A percentile compares a stretch with the other conserved stretches of the same genome.
phyloP scores from a whole-genome alignment of 2,797 vertebrate species.

The Falco cherrug region DNA sequence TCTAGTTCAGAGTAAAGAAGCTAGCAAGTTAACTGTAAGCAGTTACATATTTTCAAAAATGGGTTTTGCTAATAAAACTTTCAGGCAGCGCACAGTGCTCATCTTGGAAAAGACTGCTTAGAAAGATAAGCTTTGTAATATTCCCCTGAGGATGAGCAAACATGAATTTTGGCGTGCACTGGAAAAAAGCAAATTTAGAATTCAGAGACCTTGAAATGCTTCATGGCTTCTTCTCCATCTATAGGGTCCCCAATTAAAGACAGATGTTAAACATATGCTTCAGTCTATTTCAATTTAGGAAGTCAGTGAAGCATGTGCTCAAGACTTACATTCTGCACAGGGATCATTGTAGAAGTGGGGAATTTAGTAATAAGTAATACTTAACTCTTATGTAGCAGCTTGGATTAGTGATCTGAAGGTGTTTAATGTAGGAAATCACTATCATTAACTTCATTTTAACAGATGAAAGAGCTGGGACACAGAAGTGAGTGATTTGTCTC shows the following conservation, averaged over 20 bases:
- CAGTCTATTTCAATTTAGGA: conserved; percentile 42
- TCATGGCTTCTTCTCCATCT: neutral
- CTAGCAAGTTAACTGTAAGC: neutral
- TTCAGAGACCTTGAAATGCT: neutral
- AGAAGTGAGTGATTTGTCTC: neutral
- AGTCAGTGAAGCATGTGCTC: conserved; percentile 1
- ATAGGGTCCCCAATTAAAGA: conserved; percentile 35
- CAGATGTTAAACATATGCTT: conserved; percentile 54
- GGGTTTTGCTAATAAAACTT: neutral
- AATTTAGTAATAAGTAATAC: conserved; percentile 35
- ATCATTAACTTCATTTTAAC: conserved; percentile 16
- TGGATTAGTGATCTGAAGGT: neutral
- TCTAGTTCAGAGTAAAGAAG: neutral
- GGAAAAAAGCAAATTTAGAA: neutral
- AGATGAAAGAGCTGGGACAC: neutral
- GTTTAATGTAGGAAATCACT: conserved; percentile 20
- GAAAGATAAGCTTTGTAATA: neutral
- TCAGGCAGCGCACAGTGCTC: neutral
- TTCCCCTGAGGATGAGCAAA: neutral
- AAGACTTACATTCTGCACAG: neutral
- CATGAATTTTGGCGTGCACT: neutral
- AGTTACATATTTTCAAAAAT: neutral
- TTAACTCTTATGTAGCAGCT: conserved; percentile 20
- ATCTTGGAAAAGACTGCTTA: neutral
- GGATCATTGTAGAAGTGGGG: neutral